phyloP scores from a whole-genome alignment of 2,888 invertebrate genomes.

The Electrophaes corylata region DNA sequence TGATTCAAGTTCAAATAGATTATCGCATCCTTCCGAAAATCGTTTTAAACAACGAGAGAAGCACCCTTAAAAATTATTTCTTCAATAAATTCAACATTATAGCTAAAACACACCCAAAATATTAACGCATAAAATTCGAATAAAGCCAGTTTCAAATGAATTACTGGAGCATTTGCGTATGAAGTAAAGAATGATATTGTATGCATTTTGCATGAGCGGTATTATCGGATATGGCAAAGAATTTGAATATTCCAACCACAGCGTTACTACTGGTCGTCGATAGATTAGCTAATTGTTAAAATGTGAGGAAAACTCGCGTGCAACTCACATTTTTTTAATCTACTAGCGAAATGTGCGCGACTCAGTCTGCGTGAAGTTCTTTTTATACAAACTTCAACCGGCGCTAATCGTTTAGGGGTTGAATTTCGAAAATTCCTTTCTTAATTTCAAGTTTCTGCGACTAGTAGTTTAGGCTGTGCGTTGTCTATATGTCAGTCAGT shows the following conservation, averaged over 20 bases:
- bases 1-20: constrained; percentile 9
- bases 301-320: neutral
- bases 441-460: too few relatives aligned
- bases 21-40: constrained; percentile 24
- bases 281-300: constrained; percentile 23
- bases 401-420: too few relatives aligned
- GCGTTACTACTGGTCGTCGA: constrained; percentile 48
- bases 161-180: constrained; percentile 76
- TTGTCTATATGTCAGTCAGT: too few relatives aligned
- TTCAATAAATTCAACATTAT: constrained; percentile 29
- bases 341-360: too few relatives aligned
- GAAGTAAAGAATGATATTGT: constrained; percentile 82
- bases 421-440: too few relatives aligned
- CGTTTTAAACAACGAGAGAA: constrained; percentile 11
- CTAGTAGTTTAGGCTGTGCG: too few relatives aligned
- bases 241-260: constrained; percentile 75
- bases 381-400: too few relatives aligned
- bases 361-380: too few relatives aligned
- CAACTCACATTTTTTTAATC: neutral
- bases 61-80: constrained; percentile 16
- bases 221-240: constrained; percentile 79
- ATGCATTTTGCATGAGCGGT: constrained; percentile 81
- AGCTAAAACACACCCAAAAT: constrained; percentile 57
- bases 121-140: constrained; percentile 77
- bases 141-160: constrained; percentile 80